Evolutionary conservation across 2,888 invertebrate species (phyloP).

Genomic region (Linnaemya tessellans): DNA sequence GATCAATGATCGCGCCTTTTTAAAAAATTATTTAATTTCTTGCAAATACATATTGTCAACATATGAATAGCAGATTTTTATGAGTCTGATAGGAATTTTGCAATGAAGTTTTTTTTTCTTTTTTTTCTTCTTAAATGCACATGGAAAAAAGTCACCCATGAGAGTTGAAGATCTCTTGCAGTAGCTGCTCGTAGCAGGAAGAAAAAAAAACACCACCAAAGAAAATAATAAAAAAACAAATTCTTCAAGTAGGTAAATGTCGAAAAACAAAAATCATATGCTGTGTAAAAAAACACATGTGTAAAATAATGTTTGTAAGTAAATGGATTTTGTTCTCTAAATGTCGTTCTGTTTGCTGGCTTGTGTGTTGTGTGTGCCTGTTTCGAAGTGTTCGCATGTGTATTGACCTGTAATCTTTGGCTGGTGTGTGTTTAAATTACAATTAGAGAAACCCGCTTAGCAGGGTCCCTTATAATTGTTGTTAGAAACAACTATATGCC

Average conservation of each 20-base stretch:
- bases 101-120: conserved; percentile 74
- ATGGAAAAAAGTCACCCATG: background rate
- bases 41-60: conserved; percentile 79
- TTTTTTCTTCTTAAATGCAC: conserved; percentile 44
- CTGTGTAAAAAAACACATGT: conserved; percentile 50
- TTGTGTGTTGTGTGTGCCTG: conserved; percentile 2
- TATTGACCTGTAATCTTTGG: conserved; percentile 57
- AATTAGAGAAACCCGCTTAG: conserved; percentile 32
- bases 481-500: conserved; percentile 28
- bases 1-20: conserved; percentile 69
- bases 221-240: background rate
- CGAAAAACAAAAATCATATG: conserved; percentile 37
- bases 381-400: conserved; percentile 43
- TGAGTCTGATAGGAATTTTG: conserved; percentile 68
- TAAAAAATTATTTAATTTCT: background rate
- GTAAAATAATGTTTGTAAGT: background rate
- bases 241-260: conserved; percentile 73
- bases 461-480: conserved; percentile 35
- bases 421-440: background rate
- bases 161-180: conserved; percentile 73
- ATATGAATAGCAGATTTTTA: conserved; percentile 79
- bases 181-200: conserved; percentile 36
- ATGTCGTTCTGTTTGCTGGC: background rate
- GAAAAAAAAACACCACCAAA: conserved; percentile 17
- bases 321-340: conserved; percentile 11